Conservation (phyloP, 2,888 invertebrate species). For the Eutolmus rufibarbis region DNA sequence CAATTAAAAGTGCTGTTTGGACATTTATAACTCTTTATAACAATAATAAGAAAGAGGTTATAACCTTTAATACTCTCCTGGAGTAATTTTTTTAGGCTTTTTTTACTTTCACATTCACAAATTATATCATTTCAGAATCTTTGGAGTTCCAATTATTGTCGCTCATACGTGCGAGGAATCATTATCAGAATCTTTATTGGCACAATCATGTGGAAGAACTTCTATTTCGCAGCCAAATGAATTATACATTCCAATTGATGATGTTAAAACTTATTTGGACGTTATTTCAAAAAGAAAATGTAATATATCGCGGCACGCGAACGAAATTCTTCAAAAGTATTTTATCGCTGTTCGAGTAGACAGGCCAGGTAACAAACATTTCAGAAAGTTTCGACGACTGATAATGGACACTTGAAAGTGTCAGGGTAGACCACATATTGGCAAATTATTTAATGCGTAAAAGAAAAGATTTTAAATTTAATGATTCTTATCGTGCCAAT, state of each 20-base stretch:
- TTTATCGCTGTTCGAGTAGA: conserved; percentile 62
- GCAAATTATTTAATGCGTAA: neutral
- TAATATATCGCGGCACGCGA: conserved; percentile 55
- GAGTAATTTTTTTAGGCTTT: conserved; percentile 52
- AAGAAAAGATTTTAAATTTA: neutral
- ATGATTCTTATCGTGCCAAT: neutral
- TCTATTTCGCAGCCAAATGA: conserved; percentile 50
- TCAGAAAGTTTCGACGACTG: neutral
- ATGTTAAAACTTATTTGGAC: conserved; percentile 54
- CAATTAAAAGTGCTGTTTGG: conserved; percentile 60
- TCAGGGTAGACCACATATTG: neutral
- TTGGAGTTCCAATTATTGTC: conserved; percentile 59
- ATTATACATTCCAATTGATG: conserved; percentile 54
- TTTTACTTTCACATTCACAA: neutral
- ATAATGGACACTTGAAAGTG: neutral
- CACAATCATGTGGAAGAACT: conserved; percentile 48
- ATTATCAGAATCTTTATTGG: conserved; percentile 55
- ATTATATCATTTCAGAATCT: conserved; percentile 54
- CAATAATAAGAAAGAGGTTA: conserved; percentile 53
- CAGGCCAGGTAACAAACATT: conserved; percentile 55
- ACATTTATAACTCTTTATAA: conserved; percentile 54
- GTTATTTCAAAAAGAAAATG: conserved; percentile 53
- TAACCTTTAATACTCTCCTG: conserved; percentile 56
- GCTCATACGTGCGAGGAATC: conserved; percentile 53
- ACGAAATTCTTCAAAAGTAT: conserved; percentile 62